These are phyloP conservation scores for Xestoiulus laeticollis DNA, from an alignment of 2,888 invertebrate species.

Conservation along the genomic window DNA sequence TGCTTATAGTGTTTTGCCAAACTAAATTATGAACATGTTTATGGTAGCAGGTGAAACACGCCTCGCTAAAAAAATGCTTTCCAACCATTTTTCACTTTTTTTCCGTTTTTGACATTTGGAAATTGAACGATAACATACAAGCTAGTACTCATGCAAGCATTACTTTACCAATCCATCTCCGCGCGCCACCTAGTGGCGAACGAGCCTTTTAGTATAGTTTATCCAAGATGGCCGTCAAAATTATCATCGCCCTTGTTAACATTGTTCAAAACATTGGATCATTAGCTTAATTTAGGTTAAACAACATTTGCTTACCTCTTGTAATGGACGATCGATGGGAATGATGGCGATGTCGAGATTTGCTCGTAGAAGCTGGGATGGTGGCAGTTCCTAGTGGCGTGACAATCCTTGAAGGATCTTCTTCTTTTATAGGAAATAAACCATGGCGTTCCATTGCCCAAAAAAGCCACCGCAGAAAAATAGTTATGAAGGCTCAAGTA, in stretches of 20 bases:
- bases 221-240: no score
- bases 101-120: background rate
- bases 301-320: background rate
- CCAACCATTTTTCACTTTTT: background rate
- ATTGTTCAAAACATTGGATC: background rate
- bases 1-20: conserved; percentile 21
- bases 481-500: background rate
- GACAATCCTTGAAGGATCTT: conserved; percentile 7
- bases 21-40: conserved; percentile 19
- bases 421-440: conserved; percentile 28
- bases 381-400: background rate
- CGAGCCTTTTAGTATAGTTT: no score
- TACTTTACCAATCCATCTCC: no score
- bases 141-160: background rate
- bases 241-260: no score
- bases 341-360: background rate
- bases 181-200: no score
- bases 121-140: background rate
- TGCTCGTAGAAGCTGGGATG: background rate
- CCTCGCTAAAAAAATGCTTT: background rate
- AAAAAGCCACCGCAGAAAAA: background rate
- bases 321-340: background rate
- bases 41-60: background rate
- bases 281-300: background rate
- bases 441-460: conserved; percentile 8